phyloP scores from a whole-genome alignment of 2,888 invertebrate species.

The Melieria picta region DNA sequence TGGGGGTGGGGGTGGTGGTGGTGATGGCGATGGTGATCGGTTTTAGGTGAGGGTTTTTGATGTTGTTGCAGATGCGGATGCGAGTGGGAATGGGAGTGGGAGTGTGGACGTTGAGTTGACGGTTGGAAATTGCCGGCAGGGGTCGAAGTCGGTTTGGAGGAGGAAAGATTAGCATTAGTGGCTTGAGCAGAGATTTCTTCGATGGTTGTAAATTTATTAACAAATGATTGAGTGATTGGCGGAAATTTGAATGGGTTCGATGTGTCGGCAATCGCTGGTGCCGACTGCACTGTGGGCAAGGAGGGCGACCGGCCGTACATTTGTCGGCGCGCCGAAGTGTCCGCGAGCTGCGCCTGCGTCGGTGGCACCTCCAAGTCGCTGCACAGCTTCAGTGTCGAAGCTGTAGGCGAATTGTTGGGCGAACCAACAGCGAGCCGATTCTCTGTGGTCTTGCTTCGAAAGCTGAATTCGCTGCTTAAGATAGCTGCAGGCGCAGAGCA shows the following conservation, averaged over 20 bases:
- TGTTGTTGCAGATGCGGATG: slow-evolving; percentile 24
- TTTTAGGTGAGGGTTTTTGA: slow-evolving; percentile 47
- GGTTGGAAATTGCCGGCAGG: slow-evolving; percentile 14
- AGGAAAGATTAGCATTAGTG: slow-evolving; percentile 38
- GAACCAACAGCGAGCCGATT: slow-evolving; percentile 30
- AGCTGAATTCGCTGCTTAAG: slow-evolving; percentile 49
- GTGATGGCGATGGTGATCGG: slow-evolving; percentile 42
- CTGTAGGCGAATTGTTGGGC: slow-evolving; percentile 50
- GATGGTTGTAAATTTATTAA: slow-evolving; percentile 54
- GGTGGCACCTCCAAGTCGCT: slow-evolving; percentile 46
- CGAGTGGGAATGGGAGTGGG: slow-evolving; percentile 24
- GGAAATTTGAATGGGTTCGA: slow-evolving; percentile 53
- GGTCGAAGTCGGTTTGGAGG: slow-evolving; percentile 22
- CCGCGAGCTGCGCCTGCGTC: slow-evolving; percentile 8
- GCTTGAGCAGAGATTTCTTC: slow-evolving; percentile 47
- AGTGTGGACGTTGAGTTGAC: slow-evolving; percentile 16
- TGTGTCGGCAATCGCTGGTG: slow-evolving; percentile 44
- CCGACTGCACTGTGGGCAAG: slow-evolving; percentile 44
- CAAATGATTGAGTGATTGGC: slow-evolving; percentile 35
- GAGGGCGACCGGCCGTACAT: neutral
- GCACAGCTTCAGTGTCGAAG: slow-evolving; percentile 53
- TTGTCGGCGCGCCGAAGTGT: neutral
- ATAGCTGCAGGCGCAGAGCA: slow-evolving; percentile 58
- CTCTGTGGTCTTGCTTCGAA: slow-evolving; percentile 15
- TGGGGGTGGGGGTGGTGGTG: slow-evolving; percentile 36